These are phyloP conservation scores for Brachypalpus laphriformis DNA, from an alignment of 2,888 invertebrate species.

Conservation along the genomic window DNA sequence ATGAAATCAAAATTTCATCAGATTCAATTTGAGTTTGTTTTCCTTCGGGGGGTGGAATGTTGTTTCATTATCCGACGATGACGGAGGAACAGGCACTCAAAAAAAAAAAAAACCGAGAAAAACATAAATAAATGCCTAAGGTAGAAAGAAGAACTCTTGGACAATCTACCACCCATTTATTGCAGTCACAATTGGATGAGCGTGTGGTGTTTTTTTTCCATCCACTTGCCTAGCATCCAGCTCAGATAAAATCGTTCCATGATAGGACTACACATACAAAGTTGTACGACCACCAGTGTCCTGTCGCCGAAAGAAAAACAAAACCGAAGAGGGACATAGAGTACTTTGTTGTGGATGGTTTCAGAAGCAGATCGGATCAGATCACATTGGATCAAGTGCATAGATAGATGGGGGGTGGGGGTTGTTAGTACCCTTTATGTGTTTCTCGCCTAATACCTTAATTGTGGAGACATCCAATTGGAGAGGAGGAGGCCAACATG, in stretches of 20 bases:
- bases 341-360: constrained; percentile 32
- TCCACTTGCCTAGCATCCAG: constrained; percentile 52
- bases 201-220: constrained; percentile 15
- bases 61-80: constrained; percentile 51
- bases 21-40: constrained; percentile 74
- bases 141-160: constrained; percentile 42
- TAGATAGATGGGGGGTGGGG: constrained; percentile 16
- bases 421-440: background rate
- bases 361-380: constrained; percentile 58
- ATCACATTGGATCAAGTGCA: constrained; percentile 68
- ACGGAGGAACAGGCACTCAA: constrained; percentile 13
- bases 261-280: constrained; percentile 7
- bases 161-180: constrained; percentile 44
- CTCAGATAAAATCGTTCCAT: constrained; percentile 44
- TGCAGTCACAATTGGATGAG: constrained; percentile 60
- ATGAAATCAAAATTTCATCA: constrained; percentile 74
- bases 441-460: constrained; percentile 14
- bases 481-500: constrained; percentile 60
- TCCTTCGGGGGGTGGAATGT: constrained; percentile 50
- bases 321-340: background rate
- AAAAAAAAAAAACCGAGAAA: background rate
- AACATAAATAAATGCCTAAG: constrained; percentile 57
- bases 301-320: constrained; percentile 36
- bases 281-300: constrained; percentile 45
- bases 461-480: constrained; percentile 54